A percentile compares a stretch with the other conserved stretches of the same genome.
phyloP scores from a whole-genome alignment of 2,888 invertebrate species.

The Lycocerus yunnanus region DNA sequence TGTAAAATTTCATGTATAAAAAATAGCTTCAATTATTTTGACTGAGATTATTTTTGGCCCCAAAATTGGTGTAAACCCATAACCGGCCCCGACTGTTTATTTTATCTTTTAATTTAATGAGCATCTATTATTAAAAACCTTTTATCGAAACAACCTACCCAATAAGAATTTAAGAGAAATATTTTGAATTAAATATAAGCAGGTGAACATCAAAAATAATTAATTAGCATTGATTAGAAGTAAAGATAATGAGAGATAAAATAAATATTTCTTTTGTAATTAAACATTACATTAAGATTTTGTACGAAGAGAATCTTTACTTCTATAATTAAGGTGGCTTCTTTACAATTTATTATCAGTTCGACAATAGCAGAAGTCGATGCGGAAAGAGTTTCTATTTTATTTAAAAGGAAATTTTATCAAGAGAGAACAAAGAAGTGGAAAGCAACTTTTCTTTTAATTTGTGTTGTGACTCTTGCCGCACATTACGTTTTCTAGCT shows the following conservation, averaged over 20 bases:
- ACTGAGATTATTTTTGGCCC: too few relatives aligned
- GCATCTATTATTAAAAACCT: background rate
- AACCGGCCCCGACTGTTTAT: background rate
- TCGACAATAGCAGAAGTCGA: conserved; percentile 1
- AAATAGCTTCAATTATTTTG: too few relatives aligned
- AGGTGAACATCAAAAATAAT: conserved; percentile 8
- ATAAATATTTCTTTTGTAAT: conserved; percentile 13
- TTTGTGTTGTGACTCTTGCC: conserved; percentile 13
- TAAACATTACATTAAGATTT: conserved; percentile 18
- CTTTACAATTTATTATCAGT: conserved; percentile 12
- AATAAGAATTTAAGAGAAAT: background rate
- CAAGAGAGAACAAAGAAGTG: conserved; percentile 4
- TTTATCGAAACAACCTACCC: background rate
- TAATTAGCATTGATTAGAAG: conserved; percentile 15
- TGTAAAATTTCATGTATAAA: too few relatives aligned
- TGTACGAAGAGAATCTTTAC: conserved; percentile 7
- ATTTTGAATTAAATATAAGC: background rate
- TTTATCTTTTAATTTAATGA: background rate
- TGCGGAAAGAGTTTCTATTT: background rate
- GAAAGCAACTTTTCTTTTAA: conserved; percentile 16
- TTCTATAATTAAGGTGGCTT: conserved; percentile 20
- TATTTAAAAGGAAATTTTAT: background rate
- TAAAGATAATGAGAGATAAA: conserved; percentile 4
- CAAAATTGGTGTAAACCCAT: background rate
- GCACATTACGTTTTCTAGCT: conserved; percentile 15